Base-by-base conservation (phyloP, 2,797 vertebrate species). In the Gymnodraco acuticeps region DNA sequence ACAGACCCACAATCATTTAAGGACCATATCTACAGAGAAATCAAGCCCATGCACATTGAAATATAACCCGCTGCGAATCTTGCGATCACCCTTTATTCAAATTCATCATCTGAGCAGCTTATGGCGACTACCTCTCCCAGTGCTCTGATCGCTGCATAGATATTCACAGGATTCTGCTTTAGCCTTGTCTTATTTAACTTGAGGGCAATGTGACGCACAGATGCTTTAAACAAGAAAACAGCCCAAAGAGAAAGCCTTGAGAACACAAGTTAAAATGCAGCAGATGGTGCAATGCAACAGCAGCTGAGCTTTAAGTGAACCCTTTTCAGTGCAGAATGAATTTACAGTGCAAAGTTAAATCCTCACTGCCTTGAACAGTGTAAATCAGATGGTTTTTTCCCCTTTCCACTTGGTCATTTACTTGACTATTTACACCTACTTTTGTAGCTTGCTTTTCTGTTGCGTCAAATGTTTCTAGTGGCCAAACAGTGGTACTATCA, bases 241-340 rank as follows among this genome's bases (percentile, higher is more conserved):
- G 72, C 33, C n/a, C 3, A 82, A 48, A 38, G 50, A 64, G 42
- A 81, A 78, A 82, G 81, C 85, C 79, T 81, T 75, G 60, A 81
- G 79, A 83, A 74, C 77, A 74, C 78, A 19, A 67, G 82, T 86
- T 84, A 53, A 60, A 75, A 87, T 85, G 79, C 83, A 84, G 83
- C 81, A 84, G 81, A 87, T 84, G 78, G 76, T 80, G 68, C 47
- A 59, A 73, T 73, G 70, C 75, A 67, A 75, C 69, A 56, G 67
- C 78, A 69, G 75, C 80, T 64, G 61, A 69, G 58, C 68, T 77
- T 74, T 78, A 79, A 66, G 75, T 82, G 62, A 46, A 51, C n/a
- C 58, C 8, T 10, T 19, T 16, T 50, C 31, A 23, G 33, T 2
- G 19, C 45, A 46, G 27, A 41, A 27, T 23, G 31, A 20, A 51